Evolutionary conservation across 2,888 invertebrate genomes (phyloP).

Genomic region (Heteromurus nitidus): DNA sequence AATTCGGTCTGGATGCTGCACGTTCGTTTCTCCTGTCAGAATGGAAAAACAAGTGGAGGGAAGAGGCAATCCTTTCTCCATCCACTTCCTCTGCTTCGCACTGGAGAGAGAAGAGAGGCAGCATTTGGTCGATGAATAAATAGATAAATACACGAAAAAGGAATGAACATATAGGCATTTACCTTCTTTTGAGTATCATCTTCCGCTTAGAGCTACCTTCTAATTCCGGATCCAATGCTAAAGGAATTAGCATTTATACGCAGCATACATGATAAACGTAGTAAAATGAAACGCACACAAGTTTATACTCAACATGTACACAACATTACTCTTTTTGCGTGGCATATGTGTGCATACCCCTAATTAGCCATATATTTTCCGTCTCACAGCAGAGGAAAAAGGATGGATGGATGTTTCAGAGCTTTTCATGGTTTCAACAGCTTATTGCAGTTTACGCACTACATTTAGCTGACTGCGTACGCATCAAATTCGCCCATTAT

Average conservation of each 20-base stretch:
- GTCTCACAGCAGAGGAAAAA: too few relatives aligned
- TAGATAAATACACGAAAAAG: conserved; percentile 34
- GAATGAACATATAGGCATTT: not conserved
- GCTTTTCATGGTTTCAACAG: conserved; percentile 32
- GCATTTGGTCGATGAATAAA: conserved; percentile 59
- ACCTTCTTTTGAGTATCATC: conserved; percentile 30
- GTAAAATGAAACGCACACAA: not conserved
- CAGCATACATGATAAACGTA: too few relatives aligned
- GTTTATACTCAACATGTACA: not conserved
- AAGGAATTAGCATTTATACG: not conserved
- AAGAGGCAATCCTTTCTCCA: conserved; percentile 27
- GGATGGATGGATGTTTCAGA: not conserved
- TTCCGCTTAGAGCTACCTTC: conserved; percentile 3
- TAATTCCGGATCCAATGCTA: not conserved
- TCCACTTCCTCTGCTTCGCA: conserved; percentile 25
- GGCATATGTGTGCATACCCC: conserved; percentile 20
- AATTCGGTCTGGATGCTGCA: conserved; percentile 5
- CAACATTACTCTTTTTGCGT: conserved; percentile 39
- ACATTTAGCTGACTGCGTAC: conserved; percentile 30
- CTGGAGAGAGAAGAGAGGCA: conserved; percentile 20
- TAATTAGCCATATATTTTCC: conserved; percentile 40
- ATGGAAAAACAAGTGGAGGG: not conserved
- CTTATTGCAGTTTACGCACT: not conserved
- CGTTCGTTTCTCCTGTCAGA: not conserved
- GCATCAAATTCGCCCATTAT: conserved; percentile 55